A percentile compares a stretch with the other conserved stretches of the same genome.
Conservation (phyloP, 2,797 vertebrate genomes). For the Ctenopoma multispine region DNA sequence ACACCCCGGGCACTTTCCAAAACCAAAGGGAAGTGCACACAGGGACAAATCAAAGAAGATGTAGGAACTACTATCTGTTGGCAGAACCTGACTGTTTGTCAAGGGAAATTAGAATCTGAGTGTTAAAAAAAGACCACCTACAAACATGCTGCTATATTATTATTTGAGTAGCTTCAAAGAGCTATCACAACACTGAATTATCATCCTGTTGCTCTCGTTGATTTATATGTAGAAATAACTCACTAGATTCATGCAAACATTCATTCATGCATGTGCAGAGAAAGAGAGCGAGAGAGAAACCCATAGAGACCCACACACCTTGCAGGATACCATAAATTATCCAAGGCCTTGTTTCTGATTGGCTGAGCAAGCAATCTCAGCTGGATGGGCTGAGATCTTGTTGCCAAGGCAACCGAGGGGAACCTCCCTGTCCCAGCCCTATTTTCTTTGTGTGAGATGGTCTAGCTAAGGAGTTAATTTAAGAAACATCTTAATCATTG, state of each 20-base stretch:
- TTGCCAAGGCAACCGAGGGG: constrained; percentile 80
- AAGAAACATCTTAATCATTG: constrained; percentile 29
- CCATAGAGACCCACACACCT: constrained; percentile 55
- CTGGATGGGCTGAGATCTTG: constrained; percentile 76
- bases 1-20: constrained; percentile 77
- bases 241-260: constrained; percentile 14
- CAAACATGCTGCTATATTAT: constrained; percentile 38
- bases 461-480: constrained; percentile 28
- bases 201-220: constrained; percentile 26
- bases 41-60: constrained; percentile 77
- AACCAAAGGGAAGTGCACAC: constrained; percentile 70
- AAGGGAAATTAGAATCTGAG: constrained; percentile 53
- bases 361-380: constrained; percentile 73
- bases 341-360: constrained; percentile 72
- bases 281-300: constrained; percentile 10
- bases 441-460: constrained; percentile 30
- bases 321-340: constrained; percentile 76
- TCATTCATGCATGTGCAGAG: neutral
- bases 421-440: constrained; percentile 65
- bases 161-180: neutral
- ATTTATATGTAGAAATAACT: neutral
- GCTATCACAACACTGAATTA: constrained; percentile 6
- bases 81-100: constrained; percentile 52
- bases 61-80: constrained; percentile 49
- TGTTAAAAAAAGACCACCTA: constrained; percentile 41